Evolutionary conservation across 2,888 invertebrate species (phyloP).

Genomic region (Colletes collaris): DNA sequence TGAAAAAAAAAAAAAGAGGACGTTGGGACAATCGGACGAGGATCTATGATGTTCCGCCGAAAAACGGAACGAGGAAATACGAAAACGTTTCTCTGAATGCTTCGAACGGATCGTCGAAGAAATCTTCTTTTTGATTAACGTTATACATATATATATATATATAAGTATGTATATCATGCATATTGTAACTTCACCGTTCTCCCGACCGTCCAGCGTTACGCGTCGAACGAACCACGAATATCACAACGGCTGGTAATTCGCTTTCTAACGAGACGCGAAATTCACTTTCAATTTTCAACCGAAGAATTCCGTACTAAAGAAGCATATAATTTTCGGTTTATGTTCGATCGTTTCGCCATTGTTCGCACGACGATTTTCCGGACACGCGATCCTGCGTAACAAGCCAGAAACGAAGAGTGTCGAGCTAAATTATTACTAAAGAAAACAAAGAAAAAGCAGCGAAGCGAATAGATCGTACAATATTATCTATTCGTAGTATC

Average conservation of each 20-base stretch:
- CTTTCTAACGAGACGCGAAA: slow-evolving; percentile 51
- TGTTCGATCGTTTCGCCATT: slow-evolving; percentile 2
- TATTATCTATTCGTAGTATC: too few relatives aligned
- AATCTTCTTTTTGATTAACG: not conserved
- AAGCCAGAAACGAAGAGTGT: not conserved
- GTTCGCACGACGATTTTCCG: not conserved
- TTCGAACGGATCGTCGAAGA: not conserved
- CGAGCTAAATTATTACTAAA: not conserved
- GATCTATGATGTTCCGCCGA: not conserved
- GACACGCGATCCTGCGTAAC: not conserved
- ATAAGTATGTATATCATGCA: not conserved
- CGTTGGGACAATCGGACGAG: not conserved
- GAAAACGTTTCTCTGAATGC: not conserved
- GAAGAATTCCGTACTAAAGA: slow-evolving; percentile 6
- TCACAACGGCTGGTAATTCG: slow-evolving; percentile 17
- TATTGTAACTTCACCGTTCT: slow-evolving; percentile 1
- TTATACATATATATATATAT: not conserved
- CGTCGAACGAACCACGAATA: slow-evolving; percentile 23
- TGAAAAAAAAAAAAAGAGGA: not conserved
- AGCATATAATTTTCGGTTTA: slow-evolving; percentile 9
- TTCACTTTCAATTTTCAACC: slow-evolving; percentile 55
- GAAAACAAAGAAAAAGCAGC: not conserved
- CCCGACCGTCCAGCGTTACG: not conserved
- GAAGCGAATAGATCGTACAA: not conserved
- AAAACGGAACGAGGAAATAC: not conserved